phyloP scores from a whole-genome alignment of 2,113 vertebrate genomes.

The Eudorcas thomsonii region DNA sequence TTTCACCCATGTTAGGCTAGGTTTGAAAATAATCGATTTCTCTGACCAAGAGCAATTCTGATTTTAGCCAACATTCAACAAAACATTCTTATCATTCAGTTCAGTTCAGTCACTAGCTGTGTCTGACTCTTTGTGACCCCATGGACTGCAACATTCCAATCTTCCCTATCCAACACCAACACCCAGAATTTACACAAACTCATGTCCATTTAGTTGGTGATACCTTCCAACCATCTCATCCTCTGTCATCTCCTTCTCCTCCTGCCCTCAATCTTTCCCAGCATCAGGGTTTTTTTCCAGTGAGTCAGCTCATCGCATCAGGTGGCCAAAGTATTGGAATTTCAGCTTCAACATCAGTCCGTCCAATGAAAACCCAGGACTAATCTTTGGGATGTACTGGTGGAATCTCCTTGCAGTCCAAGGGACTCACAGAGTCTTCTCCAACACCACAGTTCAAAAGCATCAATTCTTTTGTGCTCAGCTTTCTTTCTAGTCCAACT shows the following conservation, averaged over 20 bases:
- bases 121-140: background rate
- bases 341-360: background rate
- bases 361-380: background rate
- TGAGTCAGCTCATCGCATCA: background rate
- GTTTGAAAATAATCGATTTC: background rate
- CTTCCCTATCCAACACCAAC: background rate
- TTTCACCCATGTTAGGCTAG: background rate
- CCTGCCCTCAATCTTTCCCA: background rate
- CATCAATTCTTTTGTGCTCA: accelerated
- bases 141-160: background rate
- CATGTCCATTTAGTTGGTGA: background rate
- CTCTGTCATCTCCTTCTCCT: background rate
- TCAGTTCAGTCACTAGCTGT: accelerated
- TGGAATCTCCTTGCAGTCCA: background rate
- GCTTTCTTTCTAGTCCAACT: background rate
- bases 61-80: background rate
- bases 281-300: background rate
- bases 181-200: background rate
- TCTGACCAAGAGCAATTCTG: background rate
- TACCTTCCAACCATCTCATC: background rate
- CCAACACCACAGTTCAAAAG: background rate
- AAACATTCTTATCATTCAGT: background rate
- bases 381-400: background rate
- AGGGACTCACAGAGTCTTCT: background rate
- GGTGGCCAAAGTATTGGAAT: background rate